Evolutionary conservation across 1,140 invertebrate species (phyloP).

Genomic region (Brachionus plicatilis): DNA sequence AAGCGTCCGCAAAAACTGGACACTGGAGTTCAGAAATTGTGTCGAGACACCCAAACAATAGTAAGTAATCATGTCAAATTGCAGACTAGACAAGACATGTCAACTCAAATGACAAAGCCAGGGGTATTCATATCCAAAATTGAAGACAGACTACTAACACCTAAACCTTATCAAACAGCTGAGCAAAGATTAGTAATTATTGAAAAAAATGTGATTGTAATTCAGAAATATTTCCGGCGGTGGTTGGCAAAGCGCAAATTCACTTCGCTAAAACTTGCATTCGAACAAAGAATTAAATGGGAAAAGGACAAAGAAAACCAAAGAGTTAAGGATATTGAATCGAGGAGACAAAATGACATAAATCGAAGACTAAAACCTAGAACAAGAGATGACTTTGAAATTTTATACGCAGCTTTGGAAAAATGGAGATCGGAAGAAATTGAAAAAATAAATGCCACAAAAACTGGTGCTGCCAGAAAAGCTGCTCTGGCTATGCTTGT

Average conservation of each 20-base stretch:
- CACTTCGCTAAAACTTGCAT: constrained; percentile 41
- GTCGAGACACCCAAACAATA: constrained; percentile 55
- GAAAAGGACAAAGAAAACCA: constrained; percentile 47
- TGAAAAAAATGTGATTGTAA: constrained; percentile 41
- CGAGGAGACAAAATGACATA: constrained; percentile 47
- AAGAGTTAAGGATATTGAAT: constrained; percentile 47
- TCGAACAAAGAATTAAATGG: constrained; percentile 20
- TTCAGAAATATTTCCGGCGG: constrained; percentile 47
- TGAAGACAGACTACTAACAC: constrained; percentile 50
- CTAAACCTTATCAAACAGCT: constrained; percentile 53
- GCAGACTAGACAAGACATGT: constrained; percentile 53
- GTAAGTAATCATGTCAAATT: constrained; percentile 47
- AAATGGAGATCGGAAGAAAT: constrained; percentile 53
- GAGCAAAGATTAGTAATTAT: constrained; percentile 46
- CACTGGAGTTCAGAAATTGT: constrained; percentile 44
- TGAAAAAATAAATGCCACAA: constrained; percentile 49
- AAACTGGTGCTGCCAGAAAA: constrained; percentile 52
- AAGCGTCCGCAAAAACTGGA: constrained; percentile 46
- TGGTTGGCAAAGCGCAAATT: constrained; percentile 45
- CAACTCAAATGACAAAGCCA: constrained; percentile 56
- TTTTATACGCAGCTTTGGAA: constrained; percentile 55
- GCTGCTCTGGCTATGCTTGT: constrained; percentile 54
- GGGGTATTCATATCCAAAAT: constrained; percentile 52
- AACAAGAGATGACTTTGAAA: constrained; percentile 55
- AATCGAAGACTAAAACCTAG: constrained; percentile 55